Conservation (phyloP, 2,888 invertebrate species). For the Mantis religiosa region DNA sequence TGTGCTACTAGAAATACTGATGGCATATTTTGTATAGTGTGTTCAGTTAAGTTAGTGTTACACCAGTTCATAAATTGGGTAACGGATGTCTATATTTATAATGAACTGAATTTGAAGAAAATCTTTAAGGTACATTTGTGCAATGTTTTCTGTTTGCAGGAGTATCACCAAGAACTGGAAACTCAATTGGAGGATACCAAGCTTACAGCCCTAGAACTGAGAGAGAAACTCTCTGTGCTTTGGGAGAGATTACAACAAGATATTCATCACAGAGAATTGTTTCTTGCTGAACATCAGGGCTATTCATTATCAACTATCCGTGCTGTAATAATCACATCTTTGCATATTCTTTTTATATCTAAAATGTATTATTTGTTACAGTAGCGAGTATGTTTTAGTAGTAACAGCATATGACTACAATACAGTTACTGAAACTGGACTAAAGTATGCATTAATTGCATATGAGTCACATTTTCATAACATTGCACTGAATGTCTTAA, state of each 20-base stretch:
- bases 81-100: too few relatives aligned
- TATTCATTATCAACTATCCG: conserved; percentile 54
- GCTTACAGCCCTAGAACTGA: conserved; percentile 55
- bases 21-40: too few relatives aligned
- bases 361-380: background rate
- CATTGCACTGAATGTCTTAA: too few relatives aligned
- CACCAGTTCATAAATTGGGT: too few relatives aligned
- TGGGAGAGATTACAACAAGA: conserved; percentile 75
- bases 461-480: too few relatives aligned
- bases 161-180: conserved; percentile 54
- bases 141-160: conserved; percentile 27
- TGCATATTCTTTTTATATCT: background rate
- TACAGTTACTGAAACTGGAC: too few relatives aligned
- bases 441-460: too few relatives aligned
- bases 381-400: background rate
- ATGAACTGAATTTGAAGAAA: too few relatives aligned
- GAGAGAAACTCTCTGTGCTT: conserved; percentile 57
- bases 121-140: too few relatives aligned
- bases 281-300: conserved; percentile 58
- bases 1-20: too few relatives aligned
- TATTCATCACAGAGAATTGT: conserved; percentile 57
- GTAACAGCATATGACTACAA: too few relatives aligned
- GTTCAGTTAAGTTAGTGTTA: too few relatives aligned
- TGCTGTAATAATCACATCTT: conserved; percentile 41
- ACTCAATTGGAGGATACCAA: conserved; percentile 56